These are phyloP conservation scores for Formica exsecta DNA, from an alignment of 1,140 invertebrate genomes.

Conservation along the genomic window DNA sequence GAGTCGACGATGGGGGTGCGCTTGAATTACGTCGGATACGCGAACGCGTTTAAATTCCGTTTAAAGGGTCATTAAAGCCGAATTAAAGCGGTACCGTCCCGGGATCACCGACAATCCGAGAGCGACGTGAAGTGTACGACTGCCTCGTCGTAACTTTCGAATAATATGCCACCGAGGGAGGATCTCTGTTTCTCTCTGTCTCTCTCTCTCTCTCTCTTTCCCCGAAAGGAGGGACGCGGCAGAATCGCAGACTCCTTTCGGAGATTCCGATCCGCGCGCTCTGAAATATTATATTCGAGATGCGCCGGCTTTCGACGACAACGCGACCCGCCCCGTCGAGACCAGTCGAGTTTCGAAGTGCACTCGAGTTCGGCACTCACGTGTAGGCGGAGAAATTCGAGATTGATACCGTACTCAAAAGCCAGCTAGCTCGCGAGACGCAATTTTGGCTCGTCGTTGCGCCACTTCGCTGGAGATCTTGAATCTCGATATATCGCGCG, in stretches of 20 bases:
- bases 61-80: constrained; percentile 80
- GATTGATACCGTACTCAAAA: constrained; percentile 76
- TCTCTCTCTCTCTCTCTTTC: background rate
- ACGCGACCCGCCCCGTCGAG: constrained; percentile 30
- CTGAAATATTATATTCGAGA: constrained; percentile 64
- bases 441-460: constrained; percentile 49
- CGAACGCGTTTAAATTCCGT: constrained; percentile 78
- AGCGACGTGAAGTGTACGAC: constrained; percentile 46
- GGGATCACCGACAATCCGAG: constrained; percentile 27
- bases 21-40: constrained; percentile 64
- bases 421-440: constrained; percentile 33
- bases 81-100: constrained; percentile 69
- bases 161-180: constrained; percentile 55
- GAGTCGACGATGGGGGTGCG: constrained; percentile 45
- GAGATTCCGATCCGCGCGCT: constrained; percentile 21
- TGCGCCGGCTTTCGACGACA: constrained; percentile 33
- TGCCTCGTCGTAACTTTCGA: constrained; percentile 66
- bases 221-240: background rate
- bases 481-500: constrained; percentile 22
- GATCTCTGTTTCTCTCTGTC: background rate
- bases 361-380: constrained; percentile 73
- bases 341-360: constrained; percentile 75
- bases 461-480: constrained; percentile 40
- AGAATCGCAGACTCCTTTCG: background rate
- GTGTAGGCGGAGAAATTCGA: constrained; percentile 71